A percentile compares a stretch with the other conserved stretches of the same genome.
Conservation (phyloP, 2,113 vertebrate genomes). For the Macrotis lagotis region DNA sequence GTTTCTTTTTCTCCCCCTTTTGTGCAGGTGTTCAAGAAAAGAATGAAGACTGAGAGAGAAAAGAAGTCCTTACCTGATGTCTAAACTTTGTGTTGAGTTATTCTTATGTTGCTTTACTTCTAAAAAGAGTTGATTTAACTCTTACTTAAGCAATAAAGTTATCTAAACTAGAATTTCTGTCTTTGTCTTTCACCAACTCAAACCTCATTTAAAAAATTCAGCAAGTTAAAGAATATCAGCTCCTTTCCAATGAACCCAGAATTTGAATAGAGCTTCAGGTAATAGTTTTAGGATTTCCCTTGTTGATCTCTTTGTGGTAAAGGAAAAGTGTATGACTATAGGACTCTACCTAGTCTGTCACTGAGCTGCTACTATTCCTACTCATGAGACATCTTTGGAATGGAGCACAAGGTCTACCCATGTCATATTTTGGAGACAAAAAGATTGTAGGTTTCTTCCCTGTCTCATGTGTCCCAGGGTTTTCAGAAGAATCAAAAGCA, state of each 20-base stretch:
- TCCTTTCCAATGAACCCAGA: neutral
- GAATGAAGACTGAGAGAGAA: neutral
- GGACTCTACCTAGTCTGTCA: neutral
- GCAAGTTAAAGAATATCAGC: neutral
- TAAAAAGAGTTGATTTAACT: neutral
- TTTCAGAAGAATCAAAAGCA: neutral
- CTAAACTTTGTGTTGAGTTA: rapidly evolving
- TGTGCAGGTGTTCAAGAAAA: neutral
- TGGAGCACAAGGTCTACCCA: neutral
- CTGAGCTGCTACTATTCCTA: neutral
- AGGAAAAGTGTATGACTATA: neutral
- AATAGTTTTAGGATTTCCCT: neutral
- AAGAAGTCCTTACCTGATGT: neutral
- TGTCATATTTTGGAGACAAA: neutral
- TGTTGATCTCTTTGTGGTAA: rapidly evolving
- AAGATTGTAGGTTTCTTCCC: neutral
- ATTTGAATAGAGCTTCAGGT: neutral
- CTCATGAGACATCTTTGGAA: neutral
- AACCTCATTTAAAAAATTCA: neutral
- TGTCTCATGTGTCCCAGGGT: neutral
- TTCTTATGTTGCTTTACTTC: neutral
- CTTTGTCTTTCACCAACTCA: neutral
- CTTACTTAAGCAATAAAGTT: slow-evolving; percentile 13
- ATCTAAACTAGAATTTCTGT: neutral
- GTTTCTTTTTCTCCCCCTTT: rapidly evolving